A percentile compares a stretch with the other conserved stretches of the same genome.
Conservation (phyloP, 2,113 vertebrate genomes). For the Copsychus sechellarum region DNA sequence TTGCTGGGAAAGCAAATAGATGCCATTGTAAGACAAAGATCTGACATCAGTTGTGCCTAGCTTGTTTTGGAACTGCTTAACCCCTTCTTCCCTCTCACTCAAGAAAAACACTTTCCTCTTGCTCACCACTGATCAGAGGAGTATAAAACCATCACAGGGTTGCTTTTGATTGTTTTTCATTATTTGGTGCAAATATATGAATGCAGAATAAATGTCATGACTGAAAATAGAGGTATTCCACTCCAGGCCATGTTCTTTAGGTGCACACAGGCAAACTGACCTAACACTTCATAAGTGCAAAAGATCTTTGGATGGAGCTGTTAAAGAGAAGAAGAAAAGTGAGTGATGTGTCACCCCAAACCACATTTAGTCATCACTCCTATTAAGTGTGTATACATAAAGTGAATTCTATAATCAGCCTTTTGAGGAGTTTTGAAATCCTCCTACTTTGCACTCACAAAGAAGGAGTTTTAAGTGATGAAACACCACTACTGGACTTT, state of each 20-base stretch:
- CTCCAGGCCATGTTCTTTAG: not conserved
- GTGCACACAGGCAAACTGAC: rapidly evolving
- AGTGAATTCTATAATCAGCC: not conserved
- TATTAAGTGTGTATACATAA: rapidly evolving
- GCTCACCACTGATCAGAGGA: not conserved
- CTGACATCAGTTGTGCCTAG: slow-evolving; percentile 49
- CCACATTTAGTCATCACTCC: not conserved
- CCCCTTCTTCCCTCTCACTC: not conserved
- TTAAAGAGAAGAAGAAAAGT: not conserved
- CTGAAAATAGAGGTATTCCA: not conserved
- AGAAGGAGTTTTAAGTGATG: not conserved
- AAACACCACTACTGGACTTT: not conserved
- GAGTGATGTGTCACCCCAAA: not conserved
- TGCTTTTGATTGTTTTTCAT: not conserved
- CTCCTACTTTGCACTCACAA: not conserved
- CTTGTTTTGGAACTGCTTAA: slow-evolving; percentile 52
- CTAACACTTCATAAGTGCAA: not conserved
- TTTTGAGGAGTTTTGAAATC: not conserved
- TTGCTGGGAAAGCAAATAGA: slow-evolving; percentile 50
- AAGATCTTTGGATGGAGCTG: not conserved
- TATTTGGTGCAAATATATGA: not conserved
- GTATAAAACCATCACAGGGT: not conserved
- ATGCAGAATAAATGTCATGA: not conserved
- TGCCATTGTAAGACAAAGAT: slow-evolving; percentile 42
- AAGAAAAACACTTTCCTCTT: not conserved